Evolutionary conservation across 2,797 vertebrate species (phyloP), one percentile per base, ranked within the genome.

Genomic region (Orientallactaga sibirica): DNA sequence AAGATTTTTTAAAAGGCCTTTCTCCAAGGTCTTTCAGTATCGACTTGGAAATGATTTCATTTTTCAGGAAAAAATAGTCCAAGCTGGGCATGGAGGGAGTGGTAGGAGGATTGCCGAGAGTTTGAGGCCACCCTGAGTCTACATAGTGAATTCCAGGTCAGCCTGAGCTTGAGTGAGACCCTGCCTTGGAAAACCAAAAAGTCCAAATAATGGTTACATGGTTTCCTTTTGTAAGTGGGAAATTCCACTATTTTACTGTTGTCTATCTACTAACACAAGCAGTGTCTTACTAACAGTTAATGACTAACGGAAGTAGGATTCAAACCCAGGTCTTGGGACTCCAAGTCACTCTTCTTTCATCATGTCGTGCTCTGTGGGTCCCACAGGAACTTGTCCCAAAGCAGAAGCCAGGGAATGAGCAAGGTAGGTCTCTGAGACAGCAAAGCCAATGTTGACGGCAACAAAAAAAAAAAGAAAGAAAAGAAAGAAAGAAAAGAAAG

Each of bases 21-120:
- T 58, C 16, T 78, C 33, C 68, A 24, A 74, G 15, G 78, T 78
- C 70, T 75, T 68, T 67, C 43, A 81, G 27, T 73, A 48, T n/a
- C 37, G 78, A 79, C 41, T 82, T 55, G 71, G 58, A 70, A 90
- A 78, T 10, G 33, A 86, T 58, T 90, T 81, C 29, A 24, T 88
- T 24, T 33, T 79, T 89, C 62, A 37, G 41, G 9, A 48, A 48
- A 48, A 48, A 14, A 18, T 37, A 37, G 33, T 2, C 33, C 33
- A 37, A 37, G 33, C 33, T 37, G 33, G 33, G 33, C 33, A 37
- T 37, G 33, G 33, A 37, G 33, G 33, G 33, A 37, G 33, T 37
- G 33, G 33, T 37, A 37, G 33, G 33, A 37, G 33, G 33, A 37
- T 37, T 37, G 33, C 33, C 33, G 33, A 37, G 33, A 37, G 33